These are phyloP conservation scores for Drosophila nigricruria DNA, from an alignment of 2,888 invertebrate genomes.

Conservation along the genomic window DNA sequence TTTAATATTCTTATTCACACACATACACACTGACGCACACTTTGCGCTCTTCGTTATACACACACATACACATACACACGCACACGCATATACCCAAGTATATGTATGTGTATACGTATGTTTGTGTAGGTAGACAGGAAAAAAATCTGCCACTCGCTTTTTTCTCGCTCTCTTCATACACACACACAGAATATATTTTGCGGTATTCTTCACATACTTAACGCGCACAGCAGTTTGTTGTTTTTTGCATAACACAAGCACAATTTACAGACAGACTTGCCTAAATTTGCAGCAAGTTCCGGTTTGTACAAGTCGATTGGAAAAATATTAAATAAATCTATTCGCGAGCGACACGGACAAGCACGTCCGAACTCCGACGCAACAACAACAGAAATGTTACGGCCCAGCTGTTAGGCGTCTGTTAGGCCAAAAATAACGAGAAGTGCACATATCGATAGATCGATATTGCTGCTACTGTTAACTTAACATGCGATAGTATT, in stretches of 20 bases:
- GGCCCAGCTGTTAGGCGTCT: conserved; percentile 32
- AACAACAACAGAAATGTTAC: conserved; percentile 63
- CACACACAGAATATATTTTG: conserved; percentile 24
- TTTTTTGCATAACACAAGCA: conserved; percentile 50
- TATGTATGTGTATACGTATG: conserved; percentile 58
- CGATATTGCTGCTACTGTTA: background rate
- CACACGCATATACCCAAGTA: conserved; percentile 43
- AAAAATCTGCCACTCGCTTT: conserved; percentile 77
- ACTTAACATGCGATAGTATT: background rate
- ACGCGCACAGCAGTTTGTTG: conserved; percentile 53
- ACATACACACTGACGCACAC: conserved; percentile 32
- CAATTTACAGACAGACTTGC: conserved; percentile 65
- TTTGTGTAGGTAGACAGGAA: conserved; percentile 79
- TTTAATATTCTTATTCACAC: conserved; percentile 47
- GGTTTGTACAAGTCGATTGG: conserved; percentile 69
- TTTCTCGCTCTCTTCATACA: conserved; percentile 48
- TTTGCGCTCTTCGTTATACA: conserved; percentile 46
- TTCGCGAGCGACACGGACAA: conserved; percentile 55
- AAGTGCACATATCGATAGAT: background rate
- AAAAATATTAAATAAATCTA: conserved; percentile 63
- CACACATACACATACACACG: conserved; percentile 52
- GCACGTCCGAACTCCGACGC: conserved; percentile 58
- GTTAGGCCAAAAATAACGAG: background rate
- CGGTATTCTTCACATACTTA: conserved; percentile 58
- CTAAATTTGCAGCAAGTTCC: conserved; percentile 66